Base-by-base conservation (phyloP, 2,797 vertebrate species). In the Myotis vivesi region DNA sequence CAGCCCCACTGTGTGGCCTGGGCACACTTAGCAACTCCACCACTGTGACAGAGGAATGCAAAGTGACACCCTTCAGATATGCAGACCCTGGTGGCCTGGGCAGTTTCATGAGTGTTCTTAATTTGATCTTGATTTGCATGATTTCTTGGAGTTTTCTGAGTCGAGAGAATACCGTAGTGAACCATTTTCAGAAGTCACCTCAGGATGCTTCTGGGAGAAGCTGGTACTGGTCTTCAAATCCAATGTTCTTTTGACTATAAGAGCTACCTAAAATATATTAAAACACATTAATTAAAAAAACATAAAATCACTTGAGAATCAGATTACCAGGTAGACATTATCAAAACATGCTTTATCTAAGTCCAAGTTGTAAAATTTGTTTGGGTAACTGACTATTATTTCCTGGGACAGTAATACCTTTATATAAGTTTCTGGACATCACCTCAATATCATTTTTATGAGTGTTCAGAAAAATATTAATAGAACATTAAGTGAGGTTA, bases 401-500 rank as follows among this genome's bases (percentile, higher is more conserved):
- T 91, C 41, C 30, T 94, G 59, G 69, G 41, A 55, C 28, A 25
- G 83, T 71, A 23, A 88, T 94, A 76, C 10, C 17, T 81, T 91
- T 81, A 71, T 71, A 59, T 59, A 59, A 28, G 22, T 94, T 95
- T 79, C 62, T 72, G 57, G 55, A 33, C 22, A 80, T 90, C 55
- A 72, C 79, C 73, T 95, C 84, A 88, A 15, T 83, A 28, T 96
- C 25, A 87, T 92, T 92, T 95, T 95, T 82, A 66, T 92, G 36
- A 72, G n/a, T 82, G 87, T 91, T 94, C 59, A 53, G 64, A 89
- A 72, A 79, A 53, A 89, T 81, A 81, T 72, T 89, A 87, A 71
- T 71, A 79, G 72, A 87, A 20, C 41, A 51, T 88, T 90, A 90
- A 87, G 36, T 86, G 44, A 90, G 25, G 89, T n/a, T 81, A 53